Base-by-base conservation (phyloP, 1,140 invertebrate genomes). In the Batillaria attramentaria region DNA sequence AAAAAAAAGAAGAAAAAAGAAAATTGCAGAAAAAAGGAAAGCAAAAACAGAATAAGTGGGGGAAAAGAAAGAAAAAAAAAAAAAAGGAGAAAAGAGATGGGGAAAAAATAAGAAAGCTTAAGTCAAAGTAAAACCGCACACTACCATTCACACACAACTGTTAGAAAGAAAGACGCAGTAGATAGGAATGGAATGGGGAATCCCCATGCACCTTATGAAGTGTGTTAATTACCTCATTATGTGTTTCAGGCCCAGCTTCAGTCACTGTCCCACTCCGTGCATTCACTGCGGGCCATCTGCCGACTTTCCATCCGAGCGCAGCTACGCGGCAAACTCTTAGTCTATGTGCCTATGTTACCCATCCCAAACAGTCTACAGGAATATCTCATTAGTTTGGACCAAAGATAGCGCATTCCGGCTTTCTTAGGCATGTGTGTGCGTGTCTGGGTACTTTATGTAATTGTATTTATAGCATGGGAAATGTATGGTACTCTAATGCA, bases 361-460 rank as follows among this genome's bases (percentile, higher is more conserved):
- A 35, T 79, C 28, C 77, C 77, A n/a, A 54, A 35, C 16, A 60
- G 20, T 41, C 68, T 78, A 35, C 50, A 72, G 41, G 42, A 39
- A 10, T 78, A 60, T 43, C 60, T 77, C 28, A 50, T 62, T 10
- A 62, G 57, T 62, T 10, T 62, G 57, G 57, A 62, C 6, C n/a
- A 62, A 8, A 62, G 57, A 24, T 62, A 62, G 57, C 57, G n/a
- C n/a, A n/a, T n/a, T n/a, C n/a, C n/a, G n/a, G n/a, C n/a, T n/a
- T n/a, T n/a, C n/a, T n/a, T n/a, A n/a, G n/a, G n/a, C n/a, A n/a
- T n/a, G n/a, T n/a, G n/a, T n/a, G n/a, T n/a, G n/a, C n/a, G n/a
- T n/a, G n/a, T n/a, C n/a, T n/a, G n/a, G n/a, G n/a, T n/a, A n/a
- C n/a, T n/a, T n/a, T n/a, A n/a, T n/a, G n/a, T n/a, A n/a, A n/a